phyloP scores from a whole-genome alignment of 2,113 vertebrate genomes.

The Pseudorasbora parva region DNA sequence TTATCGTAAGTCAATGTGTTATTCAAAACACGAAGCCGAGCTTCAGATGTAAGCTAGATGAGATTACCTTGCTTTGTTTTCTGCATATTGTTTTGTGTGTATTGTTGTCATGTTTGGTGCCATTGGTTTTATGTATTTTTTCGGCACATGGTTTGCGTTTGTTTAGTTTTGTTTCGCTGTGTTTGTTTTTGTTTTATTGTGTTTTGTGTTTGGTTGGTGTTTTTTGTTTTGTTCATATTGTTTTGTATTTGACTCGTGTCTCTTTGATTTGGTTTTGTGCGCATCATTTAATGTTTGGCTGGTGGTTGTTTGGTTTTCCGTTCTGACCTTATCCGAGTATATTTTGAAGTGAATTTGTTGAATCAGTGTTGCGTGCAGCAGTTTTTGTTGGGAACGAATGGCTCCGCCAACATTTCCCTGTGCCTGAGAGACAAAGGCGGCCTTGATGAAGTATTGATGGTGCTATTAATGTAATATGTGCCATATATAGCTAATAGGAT shows the following conservation, averaged over 20 bases:
- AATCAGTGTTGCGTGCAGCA: neutral
- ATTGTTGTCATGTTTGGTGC: too few species aligned
- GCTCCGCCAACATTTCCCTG: neutral
- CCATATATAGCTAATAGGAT: slow-evolving; percentile 66
- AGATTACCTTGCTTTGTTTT: too few species aligned
- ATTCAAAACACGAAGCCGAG: too few species aligned
- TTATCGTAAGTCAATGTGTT: neutral
- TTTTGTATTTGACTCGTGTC: too few species aligned
- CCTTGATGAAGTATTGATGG: slow-evolving; percentile 71
- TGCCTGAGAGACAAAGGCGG: neutral
- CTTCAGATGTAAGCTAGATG: neutral
- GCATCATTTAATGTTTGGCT: neutral
- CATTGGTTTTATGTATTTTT: too few species aligned
- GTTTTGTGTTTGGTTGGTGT: neutral
- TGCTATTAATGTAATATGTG: slow-evolving; percentile 66
- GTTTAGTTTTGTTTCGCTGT: neutral
- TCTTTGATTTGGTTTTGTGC: too few species aligned
- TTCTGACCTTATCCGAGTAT: neutral
- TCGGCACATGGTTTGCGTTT: too few species aligned
- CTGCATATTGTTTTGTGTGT: too few species aligned
- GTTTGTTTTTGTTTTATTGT: too few species aligned
- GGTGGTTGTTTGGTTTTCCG: neutral
- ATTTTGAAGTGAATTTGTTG: neutral
- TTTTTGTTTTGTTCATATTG: neutral
- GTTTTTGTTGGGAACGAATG: neutral